A percentile compares a stretch with the other conserved stretches of the same genome.
phyloP scores from a whole-genome alignment of 23 tunicate species.

The Trididemnum clinides region DNA sequence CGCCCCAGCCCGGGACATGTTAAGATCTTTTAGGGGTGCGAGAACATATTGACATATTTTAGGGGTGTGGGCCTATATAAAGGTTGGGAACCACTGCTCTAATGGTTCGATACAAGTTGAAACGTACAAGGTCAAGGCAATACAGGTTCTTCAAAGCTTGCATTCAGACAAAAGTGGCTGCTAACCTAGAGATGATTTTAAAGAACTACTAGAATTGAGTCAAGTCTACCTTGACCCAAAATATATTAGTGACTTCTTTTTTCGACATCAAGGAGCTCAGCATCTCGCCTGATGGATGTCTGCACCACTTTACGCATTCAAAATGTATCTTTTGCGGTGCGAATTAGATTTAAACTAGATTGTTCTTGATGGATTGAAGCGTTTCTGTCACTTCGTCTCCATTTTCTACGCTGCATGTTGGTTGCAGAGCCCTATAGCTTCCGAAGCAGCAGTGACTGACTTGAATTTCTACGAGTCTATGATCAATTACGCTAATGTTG shows the following conservation, averaged over 20 bases:
- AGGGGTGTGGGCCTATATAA: no score
- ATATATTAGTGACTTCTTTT: neutral
- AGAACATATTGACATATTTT: no score
- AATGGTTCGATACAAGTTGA: no score
- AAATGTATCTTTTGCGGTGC: slow-evolving; percentile 3
- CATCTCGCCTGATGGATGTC: slow-evolving; percentile 36
- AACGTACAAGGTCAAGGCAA: neutral
- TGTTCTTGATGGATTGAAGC: neutral
- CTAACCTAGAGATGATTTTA: slow-evolving; percentile 9
- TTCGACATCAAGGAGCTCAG: slow-evolving; percentile 27
- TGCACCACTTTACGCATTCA: slow-evolving; percentile 10
- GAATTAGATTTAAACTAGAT: neutral
- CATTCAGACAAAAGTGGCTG: neutral
- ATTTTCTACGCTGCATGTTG: slow-evolving; percentile 29
- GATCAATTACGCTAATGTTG: neutral
- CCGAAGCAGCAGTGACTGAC: neutral
- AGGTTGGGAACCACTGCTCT: no score
- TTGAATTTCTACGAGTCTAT: neutral
- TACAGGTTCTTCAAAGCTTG: neutral
- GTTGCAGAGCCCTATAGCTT: slow-evolving; percentile 23
- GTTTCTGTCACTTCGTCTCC: neutral
- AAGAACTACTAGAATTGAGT: neutral
- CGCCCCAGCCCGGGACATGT: no score
- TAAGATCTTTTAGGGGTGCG: no score
- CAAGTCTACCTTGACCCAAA: neutral